These are phyloP conservation scores for Pyxicephalus adspersus DNA, from an alignment of 2,113 vertebrate species.

Conservation along the genomic window DNA sequence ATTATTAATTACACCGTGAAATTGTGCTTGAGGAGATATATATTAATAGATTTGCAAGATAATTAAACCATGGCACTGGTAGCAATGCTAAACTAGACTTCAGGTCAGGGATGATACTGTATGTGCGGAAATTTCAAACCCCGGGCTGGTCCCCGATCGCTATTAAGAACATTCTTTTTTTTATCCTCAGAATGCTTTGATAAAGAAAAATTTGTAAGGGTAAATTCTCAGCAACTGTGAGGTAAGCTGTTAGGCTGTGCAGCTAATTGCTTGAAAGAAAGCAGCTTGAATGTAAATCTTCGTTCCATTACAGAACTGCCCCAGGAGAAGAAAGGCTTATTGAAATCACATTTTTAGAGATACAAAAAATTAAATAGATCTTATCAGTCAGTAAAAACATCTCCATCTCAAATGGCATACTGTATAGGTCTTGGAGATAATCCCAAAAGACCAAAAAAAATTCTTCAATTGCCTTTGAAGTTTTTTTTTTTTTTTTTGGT, in stretches of 20 bases:
- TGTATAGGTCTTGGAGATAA: conserved; percentile 6
- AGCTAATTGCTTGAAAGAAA: conserved; percentile 56
- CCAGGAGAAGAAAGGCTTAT: conserved; percentile 43
- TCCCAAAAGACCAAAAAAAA: not conserved
- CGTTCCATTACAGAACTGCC: conserved; percentile 52
- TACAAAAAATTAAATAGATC: conserved; percentile 54
- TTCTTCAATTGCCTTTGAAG: too few relatives aligned
- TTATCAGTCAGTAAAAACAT: conserved; percentile 53
- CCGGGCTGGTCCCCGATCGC: conserved; percentile 3
- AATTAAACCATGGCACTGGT: conserved; percentile 26
- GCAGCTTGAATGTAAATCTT: conserved; percentile 53
- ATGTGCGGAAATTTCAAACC: conserved; percentile 11
- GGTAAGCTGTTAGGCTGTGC: conserved; percentile 45
- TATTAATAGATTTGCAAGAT: conserved; percentile 39
- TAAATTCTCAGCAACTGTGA: conserved; percentile 54
- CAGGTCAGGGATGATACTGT: conserved; percentile 26
- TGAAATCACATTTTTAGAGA: conserved; percentile 54
- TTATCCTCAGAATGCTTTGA: conserved; percentile 31
- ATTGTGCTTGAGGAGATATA: conserved; percentile 29
- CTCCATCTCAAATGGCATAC: conserved; percentile 8
- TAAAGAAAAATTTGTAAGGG: conserved; percentile 52
- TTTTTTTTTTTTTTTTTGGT: too few relatives aligned
- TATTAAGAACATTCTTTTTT: conserved; percentile 31
- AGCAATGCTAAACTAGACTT: conserved; percentile 11
- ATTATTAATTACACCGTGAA: conserved; percentile 3